A percentile compares a stretch with the other conserved stretches of the same genome.
phyloP scores from a whole-genome alignment of 2,888 invertebrate species.

The Mythimna vitellina region DNA sequence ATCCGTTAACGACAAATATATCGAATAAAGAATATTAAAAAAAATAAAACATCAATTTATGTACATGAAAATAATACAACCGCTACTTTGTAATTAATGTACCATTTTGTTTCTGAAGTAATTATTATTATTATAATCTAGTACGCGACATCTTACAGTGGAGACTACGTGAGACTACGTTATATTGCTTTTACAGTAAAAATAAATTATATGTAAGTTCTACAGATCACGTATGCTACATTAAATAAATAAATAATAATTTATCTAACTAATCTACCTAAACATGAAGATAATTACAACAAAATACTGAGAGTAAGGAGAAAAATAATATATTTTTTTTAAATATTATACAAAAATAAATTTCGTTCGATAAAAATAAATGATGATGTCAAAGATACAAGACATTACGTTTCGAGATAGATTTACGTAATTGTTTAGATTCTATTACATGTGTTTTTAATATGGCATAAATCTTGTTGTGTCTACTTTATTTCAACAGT shows the following conservation, averaged over 20 bases:
- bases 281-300: conserved; percentile 82
- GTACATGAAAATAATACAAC: conserved; percentile 68
- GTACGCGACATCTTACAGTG: conserved; percentile 72
- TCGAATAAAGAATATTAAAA: conserved; percentile 56
- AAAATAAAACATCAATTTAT: conserved; percentile 64
- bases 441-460: conserved; percentile 51
- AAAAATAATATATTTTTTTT: conserved; percentile 48
- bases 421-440: conserved; percentile 54
- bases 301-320: conserved; percentile 86
- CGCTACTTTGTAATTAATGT: conserved; percentile 61
- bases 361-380: conserved; percentile 69
- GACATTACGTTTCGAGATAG: conserved; percentile 74
- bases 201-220: conserved; percentile 84
- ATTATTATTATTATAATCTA: conserved; percentile 56
- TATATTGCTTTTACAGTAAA: conserved; percentile 80
- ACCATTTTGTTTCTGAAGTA: conserved; percentile 60
- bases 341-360: conserved; percentile 66
- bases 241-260: conserved; percentile 89
- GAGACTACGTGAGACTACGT: conserved; percentile 79
- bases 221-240: conserved; percentile 82
- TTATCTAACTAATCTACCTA: conserved; percentile 88
- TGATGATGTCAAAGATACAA: conserved; percentile 68
- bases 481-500: conserved; percentile 52
- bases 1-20: conserved; percentile 53
- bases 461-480: conserved; percentile 63